Percentiles rank a stretch among this genome's conserved stretches.
Conservation (phyloP, 2,888 invertebrate genomes). For the Panzeria rudis region DNA sequence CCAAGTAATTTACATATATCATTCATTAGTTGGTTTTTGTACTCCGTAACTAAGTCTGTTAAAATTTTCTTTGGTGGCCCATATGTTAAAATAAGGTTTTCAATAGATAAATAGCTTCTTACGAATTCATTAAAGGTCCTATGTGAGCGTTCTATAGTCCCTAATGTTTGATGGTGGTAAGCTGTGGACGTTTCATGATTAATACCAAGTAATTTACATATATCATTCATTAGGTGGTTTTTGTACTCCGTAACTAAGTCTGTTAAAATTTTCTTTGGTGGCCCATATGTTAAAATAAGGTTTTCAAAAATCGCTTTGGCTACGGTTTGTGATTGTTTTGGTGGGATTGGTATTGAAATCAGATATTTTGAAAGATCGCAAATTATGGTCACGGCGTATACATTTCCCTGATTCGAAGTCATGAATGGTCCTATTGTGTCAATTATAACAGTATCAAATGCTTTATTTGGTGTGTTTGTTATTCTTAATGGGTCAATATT, state of each 20-base stretch:
- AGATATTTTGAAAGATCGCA: conserved; percentile 69
- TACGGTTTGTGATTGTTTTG: too few relatives aligned
- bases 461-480: conserved; percentile 40
- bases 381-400: conserved; percentile 65
- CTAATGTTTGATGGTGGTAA: too few relatives aligned
- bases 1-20: conserved; percentile 24
- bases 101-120: too few relatives aligned
- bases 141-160: too few relatives aligned
- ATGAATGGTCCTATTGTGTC: conserved; percentile 71
- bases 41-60: conserved; percentile 61
- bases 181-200: too few relatives aligned
- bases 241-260: too few relatives aligned
- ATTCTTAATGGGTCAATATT: conserved; percentile 4
- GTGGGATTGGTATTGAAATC: too few relatives aligned
- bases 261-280: too few relatives aligned
- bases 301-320: conserved; percentile 1
- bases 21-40: conserved; percentile 51
- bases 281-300: too few relatives aligned
- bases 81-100: neutral
- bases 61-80: neutral
- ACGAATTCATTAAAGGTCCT: too few relatives aligned
- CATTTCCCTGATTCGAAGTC: conserved; percentile 62
- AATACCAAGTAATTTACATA: too few relatives aligned
- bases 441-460: conserved; percentile 69
- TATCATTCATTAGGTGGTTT: too few relatives aligned